These are phyloP conservation scores for Rhabdophis nuchalis DNA, from an alignment of 2,797 vertebrate species.

Conservation along the genomic window DNA sequence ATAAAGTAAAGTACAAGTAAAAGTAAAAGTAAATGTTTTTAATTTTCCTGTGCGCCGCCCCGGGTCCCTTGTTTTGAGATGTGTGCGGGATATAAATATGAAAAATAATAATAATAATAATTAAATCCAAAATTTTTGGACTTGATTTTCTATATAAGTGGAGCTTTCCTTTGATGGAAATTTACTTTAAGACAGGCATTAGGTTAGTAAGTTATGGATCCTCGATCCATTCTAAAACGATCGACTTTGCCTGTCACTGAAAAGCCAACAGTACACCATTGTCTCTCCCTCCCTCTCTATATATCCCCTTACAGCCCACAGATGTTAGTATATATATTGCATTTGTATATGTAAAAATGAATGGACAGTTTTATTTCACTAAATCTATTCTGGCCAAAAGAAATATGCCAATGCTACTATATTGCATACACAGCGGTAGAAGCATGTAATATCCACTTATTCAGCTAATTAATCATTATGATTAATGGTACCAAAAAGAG, in stretches of 20 bases:
- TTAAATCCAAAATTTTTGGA: neutral
- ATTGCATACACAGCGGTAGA: constrained; percentile 2
- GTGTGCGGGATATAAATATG: no score
- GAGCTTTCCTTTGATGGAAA: neutral
- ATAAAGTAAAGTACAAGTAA: no score
- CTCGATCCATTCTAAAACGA: neutral
- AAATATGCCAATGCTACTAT: constrained; percentile 28
- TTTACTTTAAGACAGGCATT: neutral
- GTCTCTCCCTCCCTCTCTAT: neutral
- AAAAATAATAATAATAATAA: no score
- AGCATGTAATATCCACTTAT: constrained; percentile 48
- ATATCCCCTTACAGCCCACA: neutral
- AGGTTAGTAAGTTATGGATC: constrained; percentile 35
- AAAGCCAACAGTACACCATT: neutral
- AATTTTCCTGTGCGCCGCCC: no score
- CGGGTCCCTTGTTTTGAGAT: no score
- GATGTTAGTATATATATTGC: neutral
- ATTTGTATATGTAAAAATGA: neutral
- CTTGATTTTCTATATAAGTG: constrained; percentile 1
- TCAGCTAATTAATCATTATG: constrained; percentile 55
- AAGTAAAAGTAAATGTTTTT: no score
- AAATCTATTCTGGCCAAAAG: constrained; percentile 7
- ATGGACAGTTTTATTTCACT: neutral
- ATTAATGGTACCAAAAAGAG: constrained; percentile 56
- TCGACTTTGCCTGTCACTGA: constrained; percentile 22